phyloP scores from a whole-genome alignment of 2,888 invertebrate genomes.

The Venusia cambrica region DNA sequence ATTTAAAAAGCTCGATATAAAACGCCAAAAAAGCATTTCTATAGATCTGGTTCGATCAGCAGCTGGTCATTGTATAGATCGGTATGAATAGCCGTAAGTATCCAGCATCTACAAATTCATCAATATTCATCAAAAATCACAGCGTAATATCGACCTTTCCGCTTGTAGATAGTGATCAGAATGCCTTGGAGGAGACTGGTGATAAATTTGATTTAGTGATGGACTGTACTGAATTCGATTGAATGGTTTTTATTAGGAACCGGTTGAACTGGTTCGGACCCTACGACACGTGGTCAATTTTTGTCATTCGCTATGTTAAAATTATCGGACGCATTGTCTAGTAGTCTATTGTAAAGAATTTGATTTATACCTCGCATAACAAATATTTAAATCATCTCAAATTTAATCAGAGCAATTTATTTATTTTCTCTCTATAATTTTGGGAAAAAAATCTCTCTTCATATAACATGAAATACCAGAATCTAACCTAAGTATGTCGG shows the following conservation, averaged over 20 bases:
- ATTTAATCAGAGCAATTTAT: too few species aligned
- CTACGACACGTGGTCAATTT: slow-evolving; percentile 72
- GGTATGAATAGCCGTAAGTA: slow-evolving; percentile 16
- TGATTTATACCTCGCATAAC: slow-evolving; percentile 18
- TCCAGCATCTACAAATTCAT: slow-evolving; percentile 21
- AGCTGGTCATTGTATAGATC: slow-evolving; percentile 31
- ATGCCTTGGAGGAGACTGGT: slow-evolving; percentile 4
- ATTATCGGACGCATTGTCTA: slow-evolving; percentile 64
- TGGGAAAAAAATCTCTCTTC: too few species aligned
- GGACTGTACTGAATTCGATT: slow-evolving; percentile 62
- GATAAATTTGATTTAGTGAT: slow-evolving; percentile 26
- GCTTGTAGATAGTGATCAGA: slow-evolving; percentile 2
- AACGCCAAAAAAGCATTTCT: slow-evolving; percentile 26
- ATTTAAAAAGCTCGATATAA: slow-evolving; percentile 16
- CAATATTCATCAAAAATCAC: slow-evolving; percentile 13
- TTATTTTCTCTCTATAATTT: too few species aligned
- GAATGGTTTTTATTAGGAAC: slow-evolving; percentile 71
- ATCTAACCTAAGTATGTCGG: too few species aligned
- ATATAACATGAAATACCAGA: too few species aligned
- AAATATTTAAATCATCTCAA: too few species aligned
- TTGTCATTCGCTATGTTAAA: slow-evolving; percentile 67
- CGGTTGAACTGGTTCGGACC: slow-evolving; percentile 68
- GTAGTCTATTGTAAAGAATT: slow-evolving; percentile 9
- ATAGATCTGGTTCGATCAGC: slow-evolving; percentile 34
- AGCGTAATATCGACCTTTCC: slow-evolving; percentile 4